Evolutionary conservation across 2,888 invertebrate genomes (phyloP).

Genomic region (Caenorhabditis macrosperma): DNA sequence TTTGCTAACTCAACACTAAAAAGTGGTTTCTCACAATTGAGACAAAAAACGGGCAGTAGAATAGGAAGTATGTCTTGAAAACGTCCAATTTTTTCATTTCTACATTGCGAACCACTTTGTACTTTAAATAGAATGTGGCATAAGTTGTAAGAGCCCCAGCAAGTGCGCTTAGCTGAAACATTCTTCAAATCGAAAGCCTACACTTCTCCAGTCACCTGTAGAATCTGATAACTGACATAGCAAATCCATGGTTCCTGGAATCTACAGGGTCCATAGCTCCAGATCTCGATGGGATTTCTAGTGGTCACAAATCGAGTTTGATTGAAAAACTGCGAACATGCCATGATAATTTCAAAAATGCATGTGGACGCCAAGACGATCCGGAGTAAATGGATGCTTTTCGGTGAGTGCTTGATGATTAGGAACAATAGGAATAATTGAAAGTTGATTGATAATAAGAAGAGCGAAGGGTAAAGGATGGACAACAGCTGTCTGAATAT

Average conservation of each 20-base stretch:
- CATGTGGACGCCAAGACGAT: not conserved
- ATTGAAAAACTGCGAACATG: not conserved
- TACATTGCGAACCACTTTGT: not conserved
- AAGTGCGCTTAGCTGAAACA: not conserved
- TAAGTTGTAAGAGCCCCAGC: not conserved
- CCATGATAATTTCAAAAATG: not conserved
- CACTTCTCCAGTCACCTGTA: not conserved
- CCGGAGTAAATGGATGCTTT: not conserved
- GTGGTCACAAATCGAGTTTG: slow-evolving; percentile 1
- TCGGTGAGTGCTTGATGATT: not conserved
- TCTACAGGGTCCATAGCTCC: slow-evolving; percentile 1
- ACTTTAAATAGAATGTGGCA: not conserved
- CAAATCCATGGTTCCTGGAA: slow-evolving; percentile 7
- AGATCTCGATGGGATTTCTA: not conserved
- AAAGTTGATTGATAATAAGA: not conserved
- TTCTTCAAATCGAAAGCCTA: not conserved
- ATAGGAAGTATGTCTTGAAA: not conserved
- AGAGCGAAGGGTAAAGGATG: not conserved
- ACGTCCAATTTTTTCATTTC: not conserved
- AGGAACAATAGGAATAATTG: not conserved
- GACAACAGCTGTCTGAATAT: not conserved
- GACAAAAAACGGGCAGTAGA: not conserved
- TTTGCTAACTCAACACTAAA: not conserved
- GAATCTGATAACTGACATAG: not conserved
- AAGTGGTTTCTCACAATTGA: not conserved